These are phyloP conservation scores for Platerodrilus igneus DNA, from an alignment of 2,888 invertebrate species.

Conservation along the genomic window DNA sequence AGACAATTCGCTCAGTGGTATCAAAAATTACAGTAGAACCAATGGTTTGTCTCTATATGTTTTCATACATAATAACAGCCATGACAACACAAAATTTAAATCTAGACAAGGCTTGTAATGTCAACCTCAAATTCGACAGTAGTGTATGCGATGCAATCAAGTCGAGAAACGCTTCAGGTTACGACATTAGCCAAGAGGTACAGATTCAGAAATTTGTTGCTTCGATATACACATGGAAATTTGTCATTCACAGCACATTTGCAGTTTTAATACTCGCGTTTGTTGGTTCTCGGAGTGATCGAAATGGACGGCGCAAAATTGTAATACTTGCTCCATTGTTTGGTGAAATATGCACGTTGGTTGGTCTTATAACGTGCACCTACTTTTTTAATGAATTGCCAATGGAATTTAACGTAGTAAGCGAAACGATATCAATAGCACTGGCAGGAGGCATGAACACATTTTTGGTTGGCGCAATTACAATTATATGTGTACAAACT, in stretches of 20 bases:
- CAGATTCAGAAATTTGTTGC: constrained; percentile 35
- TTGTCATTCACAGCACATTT: constrained; percentile 52
- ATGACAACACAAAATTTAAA: constrained; percentile 76
- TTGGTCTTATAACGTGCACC: constrained; percentile 52
- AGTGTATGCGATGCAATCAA: constrained; percentile 70
- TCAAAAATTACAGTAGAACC: constrained; percentile 56
- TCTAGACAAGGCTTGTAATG: constrained; percentile 77
- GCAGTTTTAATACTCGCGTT: constrained; percentile 55
- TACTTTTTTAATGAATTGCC: constrained; percentile 55
- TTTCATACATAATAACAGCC: constrained; percentile 55
- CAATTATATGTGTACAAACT: constrained; percentile 58
- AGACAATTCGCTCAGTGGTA: too few species aligned
- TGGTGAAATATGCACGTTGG: constrained; percentile 51
- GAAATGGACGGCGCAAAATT: constrained; percentile 54
- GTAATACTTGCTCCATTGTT: constrained; percentile 55
- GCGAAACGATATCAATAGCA: constrained; percentile 53
- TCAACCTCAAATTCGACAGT: constrained; percentile 65
- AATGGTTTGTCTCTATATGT: constrained; percentile 62
- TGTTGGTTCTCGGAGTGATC: constrained; percentile 59
- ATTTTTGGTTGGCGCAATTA: constrained; percentile 55
- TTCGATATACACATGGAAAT: constrained; percentile 54
- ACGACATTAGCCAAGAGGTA: constrained; percentile 55
- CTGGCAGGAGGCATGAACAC: constrained; percentile 55
- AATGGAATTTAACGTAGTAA: constrained; percentile 51
- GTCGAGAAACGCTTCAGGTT: constrained; percentile 60